Base-by-base conservation (phyloP, 2,797 vertebrate species). In the Myiotriccus ornatus region DNA sequence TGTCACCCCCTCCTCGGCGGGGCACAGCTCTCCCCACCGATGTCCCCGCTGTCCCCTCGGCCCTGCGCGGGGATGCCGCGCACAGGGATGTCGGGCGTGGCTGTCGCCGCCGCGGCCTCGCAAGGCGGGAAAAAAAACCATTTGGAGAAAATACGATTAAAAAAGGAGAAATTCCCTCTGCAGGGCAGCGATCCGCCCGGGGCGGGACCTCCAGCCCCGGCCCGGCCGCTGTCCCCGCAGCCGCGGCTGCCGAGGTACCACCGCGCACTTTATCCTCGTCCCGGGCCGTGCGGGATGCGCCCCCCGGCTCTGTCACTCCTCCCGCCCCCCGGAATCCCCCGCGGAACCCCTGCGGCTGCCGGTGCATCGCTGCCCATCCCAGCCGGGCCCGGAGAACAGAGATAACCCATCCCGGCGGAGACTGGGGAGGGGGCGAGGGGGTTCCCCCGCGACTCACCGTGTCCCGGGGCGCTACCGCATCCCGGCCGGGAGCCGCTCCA, bases 161-260 rank as follows among this genome's bases (percentile, higher is more conserved):
- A 70, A 14, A 12, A 46, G n/a, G 8, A 3, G 3, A 60, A 30
- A 37, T 14, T 24, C 19, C 46, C 7, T 35, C 11, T 50, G 6
- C 7, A 44, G 79, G 55, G 17, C 67, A n/a, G 35, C 2, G 3
- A 32, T 9, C 18, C 9, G 37, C 74, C 15, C 14, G 0, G 8
- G 56, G 49, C 2, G 6, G 5, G 12, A 28, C 53, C 18, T 22
- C 5, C 81, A 53, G 16, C 50, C 49, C 62, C 0, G n/a, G 6
- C 25, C 37, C n/a, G 7, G 50, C 52, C 30, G 0, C 1, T 1
- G 18, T 32, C 23, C 43, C 0, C 55, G 3, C 3, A 5, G 3
- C 10, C 0, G 34, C 34, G 37, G 50, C 60, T 1, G 11, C 60
- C 0, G 37, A 15, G 17, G 34, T 6, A 3, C 35, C 55, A 4